A percentile compares a stretch with the other conserved stretches of the same genome.
These are phyloP conservation scores for Nephrotoma appendiculata DNA, from an alignment of 2,888 invertebrate species.

Conservation along the genomic window DNA sequence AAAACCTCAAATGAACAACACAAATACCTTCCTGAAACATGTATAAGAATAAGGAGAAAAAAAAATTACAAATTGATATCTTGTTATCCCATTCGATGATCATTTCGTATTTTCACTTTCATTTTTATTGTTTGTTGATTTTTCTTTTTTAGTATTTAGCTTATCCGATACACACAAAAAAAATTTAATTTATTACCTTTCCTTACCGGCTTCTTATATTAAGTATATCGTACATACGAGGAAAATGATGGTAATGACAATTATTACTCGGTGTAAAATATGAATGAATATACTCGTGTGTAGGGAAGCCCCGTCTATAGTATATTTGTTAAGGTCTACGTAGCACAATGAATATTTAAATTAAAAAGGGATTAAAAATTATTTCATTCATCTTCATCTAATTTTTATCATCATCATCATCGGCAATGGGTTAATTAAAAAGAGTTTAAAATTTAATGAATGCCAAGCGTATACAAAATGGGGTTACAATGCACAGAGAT, in stretches of 20 bases:
- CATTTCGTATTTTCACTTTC: constrained; percentile 1
- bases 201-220: neutral
- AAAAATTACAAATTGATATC: constrained; percentile 18
- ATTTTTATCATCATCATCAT: neutral
- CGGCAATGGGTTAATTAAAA: neutral
- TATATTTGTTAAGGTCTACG: neutral
- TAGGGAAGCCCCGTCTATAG: neutral
- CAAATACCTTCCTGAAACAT: neutral
- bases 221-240: neutral
- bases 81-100: constrained; percentile 16
- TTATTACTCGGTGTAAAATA: neutral
- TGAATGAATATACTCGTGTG: too few species aligned
- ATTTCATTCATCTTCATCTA: neutral
- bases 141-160: constrained; percentile 1
- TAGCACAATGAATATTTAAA: neutral
- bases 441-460: neutral
- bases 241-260: neutral
- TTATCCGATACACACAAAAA: neutral
- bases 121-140: constrained; percentile 3
- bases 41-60: constrained; percentile 6
- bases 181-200: constrained; percentile 3
- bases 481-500: neutral
- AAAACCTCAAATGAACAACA: neutral
- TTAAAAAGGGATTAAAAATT: neutral
- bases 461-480: neutral